Percentiles rank a stretch among this genome's conserved stretches.
phyloP scores from a whole-genome alignment of 1,140 invertebrate genomes.

The Zaprionus davidi region DNA sequence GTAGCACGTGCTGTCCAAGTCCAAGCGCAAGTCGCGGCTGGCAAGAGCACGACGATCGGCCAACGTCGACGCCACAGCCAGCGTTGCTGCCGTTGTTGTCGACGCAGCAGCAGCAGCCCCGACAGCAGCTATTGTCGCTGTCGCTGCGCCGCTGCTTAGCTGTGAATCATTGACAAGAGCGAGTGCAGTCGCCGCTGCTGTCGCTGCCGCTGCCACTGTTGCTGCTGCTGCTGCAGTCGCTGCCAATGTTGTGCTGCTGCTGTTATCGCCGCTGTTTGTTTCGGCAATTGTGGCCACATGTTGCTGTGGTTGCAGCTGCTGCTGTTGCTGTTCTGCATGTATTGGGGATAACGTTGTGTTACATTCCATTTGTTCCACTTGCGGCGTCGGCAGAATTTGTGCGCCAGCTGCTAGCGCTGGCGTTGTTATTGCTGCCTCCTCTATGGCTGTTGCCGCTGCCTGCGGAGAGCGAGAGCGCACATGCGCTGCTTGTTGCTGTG shows the following conservation, averaged over 20 bases:
- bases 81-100: slow-evolving; percentile 59
- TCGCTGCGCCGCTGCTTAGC: neutral
- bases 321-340: neutral
- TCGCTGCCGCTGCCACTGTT: neutral
- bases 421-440: slow-evolving; percentile 56
- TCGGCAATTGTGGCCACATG: slow-evolving; percentile 56
- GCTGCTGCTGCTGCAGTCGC: slow-evolving; percentile 2
- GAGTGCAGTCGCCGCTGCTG: slow-evolving; percentile 40
- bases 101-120: slow-evolving; percentile 28
- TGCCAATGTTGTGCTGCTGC: neutral
- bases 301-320: slow-evolving; percentile 47
- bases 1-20: slow-evolving; percentile 78
- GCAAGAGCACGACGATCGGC: slow-evolving; percentile 64
- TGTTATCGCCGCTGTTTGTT: neutral
- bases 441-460: slow-evolving; percentile 49
- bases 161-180: neutral
- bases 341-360: slow-evolving; percentile 25
- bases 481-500: slow-evolving; percentile 71
- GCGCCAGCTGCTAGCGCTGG: slow-evolving; percentile 46
- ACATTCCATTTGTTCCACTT: slow-evolving; percentile 57
- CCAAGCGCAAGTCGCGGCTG: slow-evolving; percentile 74
- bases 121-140: neutral
- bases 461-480: slow-evolving; percentile 65
- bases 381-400: slow-evolving; percentile 26
- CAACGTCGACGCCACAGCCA: slow-evolving; percentile 67